phyloP scores from a whole-genome alignment of 2,797 vertebrate species.

The Limosa lapponica region DNA sequence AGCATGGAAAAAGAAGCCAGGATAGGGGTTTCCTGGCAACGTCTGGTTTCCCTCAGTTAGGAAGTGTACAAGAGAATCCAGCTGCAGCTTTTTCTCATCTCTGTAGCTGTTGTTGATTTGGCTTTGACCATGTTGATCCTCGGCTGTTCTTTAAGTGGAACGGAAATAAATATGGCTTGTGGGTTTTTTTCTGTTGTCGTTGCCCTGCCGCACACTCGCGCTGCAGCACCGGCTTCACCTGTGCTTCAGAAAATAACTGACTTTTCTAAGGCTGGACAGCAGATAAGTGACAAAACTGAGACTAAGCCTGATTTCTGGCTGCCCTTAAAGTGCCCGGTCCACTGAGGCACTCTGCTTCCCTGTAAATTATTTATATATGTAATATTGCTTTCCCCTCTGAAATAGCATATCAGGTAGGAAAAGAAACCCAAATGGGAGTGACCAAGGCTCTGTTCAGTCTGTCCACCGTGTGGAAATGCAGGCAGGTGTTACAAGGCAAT shows the following conservation, averaged over 20 bases:
- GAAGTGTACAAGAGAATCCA: not conserved
- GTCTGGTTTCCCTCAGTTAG: not conserved
- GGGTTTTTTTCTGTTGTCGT: not conserved
- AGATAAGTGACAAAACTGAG: not conserved
- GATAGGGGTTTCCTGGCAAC: not conserved
- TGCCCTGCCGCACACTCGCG: rapidly evolving
- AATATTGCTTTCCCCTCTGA: not conserved
- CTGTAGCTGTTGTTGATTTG: not conserved
- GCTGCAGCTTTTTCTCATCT: not conserved
- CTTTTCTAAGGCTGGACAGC: not conserved
- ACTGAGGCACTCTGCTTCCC: not conserved
- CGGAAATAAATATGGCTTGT: not conserved
- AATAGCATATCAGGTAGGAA: not conserved
- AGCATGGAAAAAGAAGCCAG: not conserved
- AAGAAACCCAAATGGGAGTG: not conserved
- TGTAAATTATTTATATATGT: not conserved
- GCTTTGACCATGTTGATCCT: not conserved
- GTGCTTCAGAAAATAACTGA: not conserved
- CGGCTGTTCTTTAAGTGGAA: not conserved
- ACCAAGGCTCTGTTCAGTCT: not conserved
- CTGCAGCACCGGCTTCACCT: not conserved
- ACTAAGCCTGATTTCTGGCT: not conserved
- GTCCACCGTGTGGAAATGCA: not conserved
- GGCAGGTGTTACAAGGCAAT: not conserved
- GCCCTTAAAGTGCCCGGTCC: rapidly evolving